These are phyloP conservation scores for Anomalospiza imberbis DNA, from an alignment of 2,797 vertebrate species.

Conservation along the genomic window DNA sequence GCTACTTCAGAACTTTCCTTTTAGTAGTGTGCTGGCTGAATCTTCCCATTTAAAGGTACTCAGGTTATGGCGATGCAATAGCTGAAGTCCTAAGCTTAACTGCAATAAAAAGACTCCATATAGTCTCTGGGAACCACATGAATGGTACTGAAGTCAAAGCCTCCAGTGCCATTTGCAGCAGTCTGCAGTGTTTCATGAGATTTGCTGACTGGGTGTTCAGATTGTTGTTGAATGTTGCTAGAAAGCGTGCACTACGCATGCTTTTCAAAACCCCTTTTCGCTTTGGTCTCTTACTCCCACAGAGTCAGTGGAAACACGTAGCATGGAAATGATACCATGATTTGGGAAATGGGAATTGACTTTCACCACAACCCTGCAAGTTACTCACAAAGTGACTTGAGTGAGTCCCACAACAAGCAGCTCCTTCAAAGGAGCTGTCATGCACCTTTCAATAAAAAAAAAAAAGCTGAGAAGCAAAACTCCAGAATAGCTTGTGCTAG, in stretches of 20 bases:
- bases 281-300: neutral
- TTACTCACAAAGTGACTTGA: neutral
- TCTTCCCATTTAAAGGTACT: neutral
- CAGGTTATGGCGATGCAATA: rapidly evolving
- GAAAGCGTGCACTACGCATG: rapidly evolving
- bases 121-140: neutral
- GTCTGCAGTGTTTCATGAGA: neutral
- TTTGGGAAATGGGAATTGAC: neutral
- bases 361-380: neutral
- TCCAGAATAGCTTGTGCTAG: neutral
- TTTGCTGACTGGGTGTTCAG: neutral
- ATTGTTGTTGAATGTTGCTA: neutral
- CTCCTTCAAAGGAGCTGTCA: neutral
- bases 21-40: neutral
- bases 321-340: neutral
- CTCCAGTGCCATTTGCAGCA: neutral
- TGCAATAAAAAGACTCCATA: neutral
- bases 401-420: neutral
- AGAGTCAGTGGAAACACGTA: neutral
- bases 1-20: neutral
- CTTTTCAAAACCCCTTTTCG: neutral
- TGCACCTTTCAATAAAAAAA: neutral
- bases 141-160: neutral
- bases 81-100: neutral
- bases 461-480: neutral